phyloP scores from a whole-genome alignment of 2,888 invertebrate species.

The Psylliodes chrysocephalus region DNA sequence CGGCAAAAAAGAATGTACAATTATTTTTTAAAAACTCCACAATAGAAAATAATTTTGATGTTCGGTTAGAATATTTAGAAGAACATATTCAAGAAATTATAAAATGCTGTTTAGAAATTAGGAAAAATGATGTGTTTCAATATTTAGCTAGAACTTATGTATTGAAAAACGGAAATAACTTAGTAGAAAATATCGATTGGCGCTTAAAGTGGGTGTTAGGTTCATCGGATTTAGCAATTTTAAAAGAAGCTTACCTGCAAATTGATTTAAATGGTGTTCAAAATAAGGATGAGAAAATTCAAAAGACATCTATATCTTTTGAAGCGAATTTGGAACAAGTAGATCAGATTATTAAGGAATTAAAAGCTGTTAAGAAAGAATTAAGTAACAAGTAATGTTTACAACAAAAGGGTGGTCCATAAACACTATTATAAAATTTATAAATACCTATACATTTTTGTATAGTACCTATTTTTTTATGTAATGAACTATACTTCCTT shows the following conservation, averaged over 20 bases:
- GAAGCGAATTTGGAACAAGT: slow-evolving; percentile 59
- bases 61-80: slow-evolving; percentile 44
- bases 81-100: slow-evolving; percentile 36
- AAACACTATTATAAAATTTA: too few relatives aligned
- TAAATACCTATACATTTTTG: too few relatives aligned
- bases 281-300: slow-evolving; percentile 35
- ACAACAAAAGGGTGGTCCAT: too few relatives aligned
- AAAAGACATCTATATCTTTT: slow-evolving; percentile 54
- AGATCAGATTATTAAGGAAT: slow-evolving; percentile 53
- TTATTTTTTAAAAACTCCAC: slow-evolving; percentile 53
- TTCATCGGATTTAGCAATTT: slow-evolving; percentile 64
- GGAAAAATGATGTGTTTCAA: slow-evolving; percentile 58
- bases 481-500: too few relatives aligned
- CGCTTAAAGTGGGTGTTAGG: slow-evolving; percentile 68
- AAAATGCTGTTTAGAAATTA: slow-evolving; percentile 55
- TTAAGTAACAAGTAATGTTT: slow-evolving; percentile 16
- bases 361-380: slow-evolving; percentile 49
- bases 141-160: slow-evolving; percentile 53
- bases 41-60: slow-evolving; percentile 47
- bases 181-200: slow-evolving; percentile 67
- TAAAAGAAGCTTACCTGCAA: slow-evolving; percentile 65
- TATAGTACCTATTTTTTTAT: too few relatives aligned
- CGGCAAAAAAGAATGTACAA: slow-evolving; percentile 55
- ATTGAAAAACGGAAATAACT: slow-evolving; percentile 57
- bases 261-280: slow-evolving; percentile 62